Evolutionary conservation across 2,797 vertebrate species (phyloP).

Genomic region (Florisuga fusca): DNA sequence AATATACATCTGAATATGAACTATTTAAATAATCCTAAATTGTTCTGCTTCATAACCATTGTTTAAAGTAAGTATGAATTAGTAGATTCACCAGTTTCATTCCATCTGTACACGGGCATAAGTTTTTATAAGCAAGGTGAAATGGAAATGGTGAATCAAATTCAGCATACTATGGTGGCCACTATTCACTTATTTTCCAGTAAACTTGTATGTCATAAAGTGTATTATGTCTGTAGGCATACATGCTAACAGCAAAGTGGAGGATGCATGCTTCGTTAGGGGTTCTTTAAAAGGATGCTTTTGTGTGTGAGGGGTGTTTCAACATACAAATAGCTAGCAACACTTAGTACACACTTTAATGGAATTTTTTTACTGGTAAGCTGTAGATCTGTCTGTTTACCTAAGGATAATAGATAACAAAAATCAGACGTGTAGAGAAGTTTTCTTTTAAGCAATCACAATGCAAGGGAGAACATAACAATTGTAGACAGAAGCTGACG

Average conservation of each 20-base stretch:
- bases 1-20: constrained; percentile 11
- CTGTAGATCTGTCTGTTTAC: background rate
- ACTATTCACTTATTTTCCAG: background rate
- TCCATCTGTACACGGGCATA: background rate
- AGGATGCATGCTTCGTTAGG: constrained; percentile 14
- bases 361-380: background rate
- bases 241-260: background rate
- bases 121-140: background rate
- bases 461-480: background rate
- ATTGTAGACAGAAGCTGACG: background rate
- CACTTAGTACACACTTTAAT: background rate
- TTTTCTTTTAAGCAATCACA: background rate
- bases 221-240: constrained; percentile 1
- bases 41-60: background rate
- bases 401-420: background rate
- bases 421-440: background rate
- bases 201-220: background rate
- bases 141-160: constrained; percentile 62
- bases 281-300: constrained; percentile 1
- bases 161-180: background rate
- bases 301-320: background rate
- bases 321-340: background rate
- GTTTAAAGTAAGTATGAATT: constrained; percentile 2
- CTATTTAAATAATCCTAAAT: background rate
- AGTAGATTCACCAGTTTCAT: constrained; percentile 62